These are phyloP conservation scores for Macroteleia sp. DNA, from an alignment of 2,888 invertebrate species.

Conservation along the genomic window DNA sequence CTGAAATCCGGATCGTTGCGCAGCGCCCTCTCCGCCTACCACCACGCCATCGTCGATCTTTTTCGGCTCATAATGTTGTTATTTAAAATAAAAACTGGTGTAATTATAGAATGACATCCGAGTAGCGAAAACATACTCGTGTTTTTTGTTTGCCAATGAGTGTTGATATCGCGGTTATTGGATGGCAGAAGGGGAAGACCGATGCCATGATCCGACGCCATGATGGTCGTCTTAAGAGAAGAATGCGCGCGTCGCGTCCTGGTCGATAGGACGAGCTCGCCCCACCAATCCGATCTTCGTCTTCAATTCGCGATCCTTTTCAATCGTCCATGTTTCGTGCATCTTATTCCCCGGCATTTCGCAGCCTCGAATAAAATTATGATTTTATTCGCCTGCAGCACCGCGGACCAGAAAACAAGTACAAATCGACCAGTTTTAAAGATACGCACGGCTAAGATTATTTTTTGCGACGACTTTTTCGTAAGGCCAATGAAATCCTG, in stretches of 20 bases:
- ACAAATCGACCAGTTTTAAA: conserved; percentile 33
- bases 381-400: conserved; percentile 37
- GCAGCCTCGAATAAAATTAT: conserved; percentile 49
- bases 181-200: conserved; percentile 9
- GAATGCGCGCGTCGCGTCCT: conserved; percentile 58
- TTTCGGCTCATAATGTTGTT: neutral
- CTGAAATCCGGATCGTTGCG: conserved; percentile 29
- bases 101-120: neutral
- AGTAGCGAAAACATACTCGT: neutral
- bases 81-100: neutral
- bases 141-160: neutral
- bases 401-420: conserved; percentile 36
- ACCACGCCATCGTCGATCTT: neutral
- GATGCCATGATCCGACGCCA: conserved; percentile 52
- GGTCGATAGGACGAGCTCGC: conserved; percentile 60
- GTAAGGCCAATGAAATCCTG: conserved; percentile 8
- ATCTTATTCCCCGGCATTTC: conserved; percentile 17
- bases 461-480: conserved; percentile 1
- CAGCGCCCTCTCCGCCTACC: conserved; percentile 14
- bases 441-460: conserved; percentile 3
- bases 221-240: conserved; percentile 31
- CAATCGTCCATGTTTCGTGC: conserved; percentile 53
- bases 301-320: conserved; percentile 54
- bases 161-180: conserved; percentile 23
- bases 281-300: conserved; percentile 46